A percentile compares a stretch with the other conserved stretches of the same genome.
Evolutionary conservation across 2,888 invertebrate species (phyloP).

Genomic region (Ceriagrion tenellum): DNA sequence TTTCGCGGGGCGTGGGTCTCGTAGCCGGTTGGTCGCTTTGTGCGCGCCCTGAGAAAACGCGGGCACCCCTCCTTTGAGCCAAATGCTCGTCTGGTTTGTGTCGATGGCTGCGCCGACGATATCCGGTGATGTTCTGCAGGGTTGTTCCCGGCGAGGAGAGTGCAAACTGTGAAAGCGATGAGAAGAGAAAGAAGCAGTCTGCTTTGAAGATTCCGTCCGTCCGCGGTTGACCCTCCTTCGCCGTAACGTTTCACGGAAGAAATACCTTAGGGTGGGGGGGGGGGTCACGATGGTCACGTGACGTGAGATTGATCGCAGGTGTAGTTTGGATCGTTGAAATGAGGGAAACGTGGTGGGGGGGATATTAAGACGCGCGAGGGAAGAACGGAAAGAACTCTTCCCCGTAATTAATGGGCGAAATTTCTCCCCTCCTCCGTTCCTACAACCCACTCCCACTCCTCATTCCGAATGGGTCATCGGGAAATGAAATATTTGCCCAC

Average conservation of each 20-base stretch:
- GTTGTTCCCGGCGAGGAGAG: background rate
- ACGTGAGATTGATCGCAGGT: no score
- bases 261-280: no score
- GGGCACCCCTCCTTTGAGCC: background rate
- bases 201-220: no score
- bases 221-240: no score
- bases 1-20: no score
- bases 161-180: background rate
- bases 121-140: background rate
- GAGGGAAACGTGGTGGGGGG: background rate
- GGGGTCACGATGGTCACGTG: no score
- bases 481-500: background rate
- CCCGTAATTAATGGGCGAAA: slow-evolving; percentile 21
- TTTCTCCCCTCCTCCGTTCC: background rate
- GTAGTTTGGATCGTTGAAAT: no score
- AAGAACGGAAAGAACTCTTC: background rate
- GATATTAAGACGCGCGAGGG: background rate
- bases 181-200: background rate
- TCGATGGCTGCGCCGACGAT: background rate
- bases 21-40: no score
- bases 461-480: background rate
- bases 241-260: no score
- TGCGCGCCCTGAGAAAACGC: no score
- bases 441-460: background rate
- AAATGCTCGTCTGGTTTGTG: background rate